These are phyloP conservation scores for Pterobdella sp. DNA, from an alignment of 2,888 invertebrate species.

Conservation along the genomic window DNA sequence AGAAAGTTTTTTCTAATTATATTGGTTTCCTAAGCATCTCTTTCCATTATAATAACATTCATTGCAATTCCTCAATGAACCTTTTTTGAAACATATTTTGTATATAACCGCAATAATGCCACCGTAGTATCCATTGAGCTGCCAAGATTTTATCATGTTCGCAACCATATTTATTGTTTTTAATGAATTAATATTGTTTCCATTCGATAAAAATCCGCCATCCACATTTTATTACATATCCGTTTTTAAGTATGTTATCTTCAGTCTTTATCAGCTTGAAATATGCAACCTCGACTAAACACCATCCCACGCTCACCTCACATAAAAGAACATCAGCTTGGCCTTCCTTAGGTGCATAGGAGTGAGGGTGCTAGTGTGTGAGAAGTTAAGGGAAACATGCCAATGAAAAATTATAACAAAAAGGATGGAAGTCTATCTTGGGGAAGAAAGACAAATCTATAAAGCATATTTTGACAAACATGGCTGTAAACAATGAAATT, in stretches of 20 bases:
- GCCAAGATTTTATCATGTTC: background rate
- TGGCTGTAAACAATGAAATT: no score
- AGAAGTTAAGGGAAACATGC: slow-evolving; percentile 23
- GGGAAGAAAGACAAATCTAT: no score
- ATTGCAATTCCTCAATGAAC: background rate
- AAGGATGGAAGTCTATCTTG: no score
- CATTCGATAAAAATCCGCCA: no score
- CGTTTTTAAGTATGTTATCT: no score
- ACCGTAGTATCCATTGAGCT: background rate
- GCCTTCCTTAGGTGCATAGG: slow-evolving; percentile 99
- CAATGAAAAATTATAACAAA: slow-evolving; percentile 1
- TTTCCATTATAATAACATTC: background rate
- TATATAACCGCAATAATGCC: no score
- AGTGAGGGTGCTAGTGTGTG: slow-evolving; percentile 67
- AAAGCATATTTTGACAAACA: no score
- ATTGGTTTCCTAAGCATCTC: background rate
- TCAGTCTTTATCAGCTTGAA: no score
- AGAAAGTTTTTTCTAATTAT: no score
- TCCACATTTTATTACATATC: no score
- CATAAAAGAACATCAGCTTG: slow-evolving; percentile 99
- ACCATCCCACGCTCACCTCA: slow-evolving; percentile 52
- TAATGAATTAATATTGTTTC: no score
- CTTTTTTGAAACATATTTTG: no score
- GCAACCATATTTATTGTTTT: background rate
- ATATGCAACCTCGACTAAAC: background rate